Conservation (phyloP, 2,797 vertebrate genomes). For the Alca torda region DNA sequence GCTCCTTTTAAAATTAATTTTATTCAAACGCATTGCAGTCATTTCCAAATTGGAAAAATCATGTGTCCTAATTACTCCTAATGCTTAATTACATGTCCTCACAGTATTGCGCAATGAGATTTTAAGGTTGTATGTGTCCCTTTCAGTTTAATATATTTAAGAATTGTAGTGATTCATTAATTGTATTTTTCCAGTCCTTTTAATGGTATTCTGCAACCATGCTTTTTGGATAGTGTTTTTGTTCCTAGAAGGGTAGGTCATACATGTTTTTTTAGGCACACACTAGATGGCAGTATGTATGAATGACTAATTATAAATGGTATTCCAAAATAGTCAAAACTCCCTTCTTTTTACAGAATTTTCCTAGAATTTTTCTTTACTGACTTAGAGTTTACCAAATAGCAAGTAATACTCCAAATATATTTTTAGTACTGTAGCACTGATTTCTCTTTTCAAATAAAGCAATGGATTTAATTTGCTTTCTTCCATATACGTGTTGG, state of each 20-base stretch:
- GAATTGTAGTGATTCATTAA: background rate
- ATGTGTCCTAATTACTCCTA: background rate
- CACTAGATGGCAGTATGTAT: constrained; percentile 70
- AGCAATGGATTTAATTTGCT: background rate
- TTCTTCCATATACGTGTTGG: background rate
- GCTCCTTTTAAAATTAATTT: background rate
- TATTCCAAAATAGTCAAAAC: background rate
- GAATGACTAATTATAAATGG: background rate
- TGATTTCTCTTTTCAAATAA: background rate
- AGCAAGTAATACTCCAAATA: background rate
- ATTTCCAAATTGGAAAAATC: background rate
- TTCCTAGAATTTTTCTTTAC: background rate
- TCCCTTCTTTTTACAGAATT: background rate
- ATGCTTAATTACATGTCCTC: background rate
- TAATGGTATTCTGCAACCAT: background rate
- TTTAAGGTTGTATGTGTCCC: background rate
- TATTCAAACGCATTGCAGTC: background rate
- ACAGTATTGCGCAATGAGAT: background rate
- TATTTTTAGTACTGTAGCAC: background rate
- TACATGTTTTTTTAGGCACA: background rate
- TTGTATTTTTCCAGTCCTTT: background rate
- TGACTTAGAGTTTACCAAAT: background rate
- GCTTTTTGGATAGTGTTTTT: background rate
- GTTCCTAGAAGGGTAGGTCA: background rate
- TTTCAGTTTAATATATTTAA: background rate